Conservation (phyloP, 1,140 invertebrate species). For the Euwallacea similis region DNA sequence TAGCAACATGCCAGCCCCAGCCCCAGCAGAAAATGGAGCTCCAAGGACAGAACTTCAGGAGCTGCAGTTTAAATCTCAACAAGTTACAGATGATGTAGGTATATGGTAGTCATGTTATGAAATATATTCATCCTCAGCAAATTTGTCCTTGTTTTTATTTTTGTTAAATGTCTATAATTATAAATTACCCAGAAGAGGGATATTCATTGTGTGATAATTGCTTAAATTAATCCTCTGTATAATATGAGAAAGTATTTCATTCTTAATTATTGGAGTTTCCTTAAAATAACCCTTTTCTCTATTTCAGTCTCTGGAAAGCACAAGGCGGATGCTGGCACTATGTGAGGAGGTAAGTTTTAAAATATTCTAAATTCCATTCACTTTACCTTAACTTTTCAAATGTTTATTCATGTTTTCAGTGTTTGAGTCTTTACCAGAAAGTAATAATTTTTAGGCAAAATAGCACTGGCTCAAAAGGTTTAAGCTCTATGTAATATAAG, state of each 20-base stretch:
- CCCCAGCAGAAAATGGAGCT: constrained; percentile 67
- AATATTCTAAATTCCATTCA: too few relatives aligned
- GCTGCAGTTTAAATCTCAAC: constrained; percentile 82
- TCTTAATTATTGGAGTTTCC: too few relatives aligned
- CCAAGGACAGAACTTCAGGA: constrained; percentile 87
- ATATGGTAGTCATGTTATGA: background rate
- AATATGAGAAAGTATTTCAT: too few relatives aligned
- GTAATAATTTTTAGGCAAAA: too few relatives aligned
- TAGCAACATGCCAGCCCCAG: constrained; percentile 61
- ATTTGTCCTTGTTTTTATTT: background rate
- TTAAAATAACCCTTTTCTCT: constrained; percentile 16
- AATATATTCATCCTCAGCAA: too few relatives aligned
- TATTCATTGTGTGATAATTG: background rate
- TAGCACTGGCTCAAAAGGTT: too few relatives aligned
- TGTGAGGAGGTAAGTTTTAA: constrained; percentile 89
- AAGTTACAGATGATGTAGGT: constrained; percentile 87
- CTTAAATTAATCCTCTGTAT: too few relatives aligned
- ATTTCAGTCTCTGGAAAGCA: constrained; percentile 95
- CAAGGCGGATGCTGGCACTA: constrained; percentile 91
- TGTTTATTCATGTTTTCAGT: too few relatives aligned
- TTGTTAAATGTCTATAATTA: constrained; percentile 6
- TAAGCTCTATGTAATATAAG: too few relatives aligned
- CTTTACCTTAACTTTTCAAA: too few relatives aligned
- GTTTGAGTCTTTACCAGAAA: too few relatives aligned
- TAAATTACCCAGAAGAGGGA: background rate